Percentiles rank a stretch among this genome's conserved stretches.
Conservation (phyloP, 2,888 invertebrate genomes). For the Scaptomyza flava region DNA sequence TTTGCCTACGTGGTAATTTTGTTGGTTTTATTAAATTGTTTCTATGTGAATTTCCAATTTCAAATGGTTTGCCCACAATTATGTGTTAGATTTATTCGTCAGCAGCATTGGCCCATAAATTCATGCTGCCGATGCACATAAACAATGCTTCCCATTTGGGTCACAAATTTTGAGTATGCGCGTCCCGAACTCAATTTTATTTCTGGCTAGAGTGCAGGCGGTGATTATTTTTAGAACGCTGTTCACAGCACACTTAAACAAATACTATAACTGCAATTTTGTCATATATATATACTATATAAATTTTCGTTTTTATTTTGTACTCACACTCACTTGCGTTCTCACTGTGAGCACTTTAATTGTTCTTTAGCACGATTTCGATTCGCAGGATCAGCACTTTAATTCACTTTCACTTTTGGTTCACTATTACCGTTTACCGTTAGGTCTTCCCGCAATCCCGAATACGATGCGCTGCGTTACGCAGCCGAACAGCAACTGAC, state of each 20-base stretch:
- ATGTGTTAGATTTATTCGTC: slow-evolving; percentile 9
- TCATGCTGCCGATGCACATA: slow-evolving; percentile 24
- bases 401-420: slow-evolving; percentile 50
- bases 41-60: neutral
- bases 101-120: slow-evolving; percentile 36
- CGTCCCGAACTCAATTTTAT: slow-evolving; percentile 57
- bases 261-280: slow-evolving; percentile 26
- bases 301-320: neutral
- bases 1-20: slow-evolving; percentile 38
- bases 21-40: neutral
- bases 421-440: slow-evolving; percentile 22
- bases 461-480: slow-evolving; percentile 57
- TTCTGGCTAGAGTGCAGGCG: slow-evolving; percentile 46
- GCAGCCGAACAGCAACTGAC: slow-evolving; percentile 68
- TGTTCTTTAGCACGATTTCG: slow-evolving; percentile 24
- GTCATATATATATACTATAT: neutral
- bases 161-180: slow-evolving; percentile 40
- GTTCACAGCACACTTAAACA: slow-evolving; percentile 3
- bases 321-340: slow-evolving; percentile 51
- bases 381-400: slow-evolving; percentile 36
- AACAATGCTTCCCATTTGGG: slow-evolving; percentile 55
- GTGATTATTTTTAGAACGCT: slow-evolving; percentile 42
- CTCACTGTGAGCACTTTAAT: slow-evolving; percentile 14
- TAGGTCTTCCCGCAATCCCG: neutral
- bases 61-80: slow-evolving; percentile 2